A percentile compares a stretch with the other conserved stretches of the same genome.
Conservation (phyloP, 2,888 invertebrate genomes). For the Ceriagrion tenellum region DNA sequence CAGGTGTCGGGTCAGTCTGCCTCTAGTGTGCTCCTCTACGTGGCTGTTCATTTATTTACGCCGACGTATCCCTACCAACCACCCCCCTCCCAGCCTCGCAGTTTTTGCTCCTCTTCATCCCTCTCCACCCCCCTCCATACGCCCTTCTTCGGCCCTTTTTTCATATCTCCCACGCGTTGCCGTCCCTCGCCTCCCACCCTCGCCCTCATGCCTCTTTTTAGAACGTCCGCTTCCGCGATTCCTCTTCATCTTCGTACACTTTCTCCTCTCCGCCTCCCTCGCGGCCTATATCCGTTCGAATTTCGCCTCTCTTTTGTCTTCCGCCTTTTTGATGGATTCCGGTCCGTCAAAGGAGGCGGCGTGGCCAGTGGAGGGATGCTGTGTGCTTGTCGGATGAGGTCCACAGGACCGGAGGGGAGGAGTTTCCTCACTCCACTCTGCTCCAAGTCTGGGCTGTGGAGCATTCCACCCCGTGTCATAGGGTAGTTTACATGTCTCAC, state of each 20-base stretch:
- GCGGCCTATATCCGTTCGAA: background rate
- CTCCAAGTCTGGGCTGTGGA: no score
- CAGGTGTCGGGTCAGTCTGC: slow-evolving; percentile 67
- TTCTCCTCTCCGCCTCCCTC: background rate
- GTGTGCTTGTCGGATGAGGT: background rate
- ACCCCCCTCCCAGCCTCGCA: background rate
- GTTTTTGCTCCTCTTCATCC: background rate
- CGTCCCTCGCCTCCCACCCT: background rate
- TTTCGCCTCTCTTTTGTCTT: slow-evolving; percentile 54
- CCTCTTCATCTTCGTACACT: background rate
- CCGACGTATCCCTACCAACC: slow-evolving; percentile 35
- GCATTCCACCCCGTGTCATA: background rate
- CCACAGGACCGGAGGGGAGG: background rate
- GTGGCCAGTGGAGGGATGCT: background rate
- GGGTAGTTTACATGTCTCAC: background rate
- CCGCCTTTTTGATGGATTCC: slow-evolving; percentile 45
- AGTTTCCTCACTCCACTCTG: background rate
- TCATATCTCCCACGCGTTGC: background rate
- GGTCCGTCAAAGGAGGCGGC: slow-evolving; percentile 35
- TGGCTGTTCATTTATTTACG: slow-evolving; percentile 66
- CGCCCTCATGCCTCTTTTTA: background rate
- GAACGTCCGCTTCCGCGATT: background rate
- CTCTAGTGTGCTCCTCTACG: slow-evolving; percentile 53
- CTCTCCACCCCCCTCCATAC: no score
- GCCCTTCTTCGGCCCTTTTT: slow-evolving; percentile 2